Evolutionary conservation across 2,888 invertebrate genomes (phyloP).

Genomic region (Kryphioiulus occultus): DNA sequence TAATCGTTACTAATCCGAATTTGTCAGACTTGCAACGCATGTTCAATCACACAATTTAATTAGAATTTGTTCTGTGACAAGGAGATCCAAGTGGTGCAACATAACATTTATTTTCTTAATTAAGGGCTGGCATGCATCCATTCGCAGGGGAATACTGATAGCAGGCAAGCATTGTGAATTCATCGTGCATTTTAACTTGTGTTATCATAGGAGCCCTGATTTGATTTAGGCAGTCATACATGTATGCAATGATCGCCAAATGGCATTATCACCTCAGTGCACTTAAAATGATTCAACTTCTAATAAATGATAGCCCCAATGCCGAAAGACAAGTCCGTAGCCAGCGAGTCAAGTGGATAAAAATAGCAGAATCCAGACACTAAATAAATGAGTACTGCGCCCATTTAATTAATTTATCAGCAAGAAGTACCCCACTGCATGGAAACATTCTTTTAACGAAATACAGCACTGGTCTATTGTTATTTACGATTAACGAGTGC

Average conservation of each 20-base stretch:
- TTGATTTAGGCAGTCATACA: not conserved
- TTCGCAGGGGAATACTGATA: not conserved
- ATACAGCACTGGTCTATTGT: not conserved
- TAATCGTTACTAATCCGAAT: no score
- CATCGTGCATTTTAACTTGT: not conserved
- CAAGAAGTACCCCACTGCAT: not conserved
- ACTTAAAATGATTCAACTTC: not conserved
- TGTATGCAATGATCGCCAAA: not conserved
- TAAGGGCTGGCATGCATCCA: not conserved
- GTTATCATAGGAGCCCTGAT: no score
- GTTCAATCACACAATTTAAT: no score
- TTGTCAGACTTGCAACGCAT: no score
- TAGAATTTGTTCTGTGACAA: no score
- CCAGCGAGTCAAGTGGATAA: not conserved
- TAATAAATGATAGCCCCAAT: not conserved
- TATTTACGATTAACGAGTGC: not conserved
- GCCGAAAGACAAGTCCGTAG: not conserved
- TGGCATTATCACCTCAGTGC: not conserved
- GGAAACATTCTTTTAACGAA: not conserved
- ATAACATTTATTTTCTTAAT: not conserved
- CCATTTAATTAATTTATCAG: not conserved
- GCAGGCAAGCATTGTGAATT: not conserved
- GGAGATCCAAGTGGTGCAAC: not conserved
- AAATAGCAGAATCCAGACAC: not conserved
- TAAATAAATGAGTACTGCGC: not conserved